Evolutionary conservation across 2,888 invertebrate species (phyloP), one percentile per base, ranked within the genome.

Genomic region (Dinocampus coccinellae): DNA sequence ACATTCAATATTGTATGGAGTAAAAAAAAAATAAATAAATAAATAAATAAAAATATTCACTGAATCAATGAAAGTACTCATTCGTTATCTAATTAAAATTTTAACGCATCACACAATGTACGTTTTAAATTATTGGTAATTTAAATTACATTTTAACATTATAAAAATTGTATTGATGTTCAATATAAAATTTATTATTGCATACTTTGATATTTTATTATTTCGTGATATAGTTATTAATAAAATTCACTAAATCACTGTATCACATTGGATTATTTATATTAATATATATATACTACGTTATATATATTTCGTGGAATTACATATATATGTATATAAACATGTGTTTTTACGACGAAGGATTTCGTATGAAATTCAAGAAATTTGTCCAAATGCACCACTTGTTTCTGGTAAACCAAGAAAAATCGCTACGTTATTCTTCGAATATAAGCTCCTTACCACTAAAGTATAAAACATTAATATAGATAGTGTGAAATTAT

Each of bases 381-480:
- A 39, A n/a, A 47, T 20, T 47, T 47, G 47, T 16, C 16, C 16
- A 26, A 55, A 55, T 55, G 36, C 13, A 39, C 36, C 22, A 16
- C 47, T 58, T 60, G 29, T 66, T 58, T 42, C 33, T n/a, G 60
- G 16, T 47, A 47, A 68, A 68, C 60, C 67, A 68, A 52, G 67
- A 68, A 52, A 60, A 33, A 68, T 68, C 60, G 47, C 33, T 1
- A 13, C 60, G 24, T 68, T 60, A 47, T 68, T 68, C 16, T 22
- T 16, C 29, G 47, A 1, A 20, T 47, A 20, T 60, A 47, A 68
- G 67, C 60, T 60, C 26, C 60, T 60, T 68, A 68, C 60, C 33
- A 33, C 52, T 33, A 68, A 68, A 68, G 60, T 68, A 60, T 60
- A 47, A 68, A 68, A 60, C 42, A 42, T 47, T 68, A 52, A 29